Evolutionary conservation across 2,888 invertebrate species (phyloP).

Genomic region (Sesia apiformis): DNA sequence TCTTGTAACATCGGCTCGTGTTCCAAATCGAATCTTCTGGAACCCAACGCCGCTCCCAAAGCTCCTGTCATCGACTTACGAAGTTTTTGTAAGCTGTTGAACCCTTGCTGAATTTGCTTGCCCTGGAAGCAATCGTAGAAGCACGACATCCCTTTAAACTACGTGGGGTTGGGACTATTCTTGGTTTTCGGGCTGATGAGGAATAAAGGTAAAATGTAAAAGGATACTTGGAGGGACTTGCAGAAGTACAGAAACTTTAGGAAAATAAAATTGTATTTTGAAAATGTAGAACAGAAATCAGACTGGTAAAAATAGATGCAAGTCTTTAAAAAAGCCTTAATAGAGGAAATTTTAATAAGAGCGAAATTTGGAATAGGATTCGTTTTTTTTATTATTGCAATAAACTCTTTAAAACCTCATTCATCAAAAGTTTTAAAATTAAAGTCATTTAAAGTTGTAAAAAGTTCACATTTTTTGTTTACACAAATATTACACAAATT

Average conservation of each 20-base stretch:
- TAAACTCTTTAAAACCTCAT: too few species aligned
- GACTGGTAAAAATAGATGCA: background rate
- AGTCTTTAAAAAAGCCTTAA: background rate
- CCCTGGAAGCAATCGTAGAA: conserved; percentile 72
- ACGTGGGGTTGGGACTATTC: conserved; percentile 33
- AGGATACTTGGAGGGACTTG: background rate
- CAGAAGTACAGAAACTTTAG: too few species aligned
- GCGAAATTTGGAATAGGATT: too few species aligned
- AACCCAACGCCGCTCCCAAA: conserved; percentile 64
- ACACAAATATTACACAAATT: too few species aligned
- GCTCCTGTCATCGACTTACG: conserved; percentile 81
- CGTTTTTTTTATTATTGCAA: too few species aligned
- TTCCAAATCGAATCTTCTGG: conserved; percentile 63
- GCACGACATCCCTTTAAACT: conserved; percentile 72
- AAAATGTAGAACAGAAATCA: too few species aligned
- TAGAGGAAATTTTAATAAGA: too few species aligned
- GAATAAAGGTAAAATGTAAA: conserved; percentile 42
- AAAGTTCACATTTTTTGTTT: too few species aligned
- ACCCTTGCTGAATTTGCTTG: conserved; percentile 68
- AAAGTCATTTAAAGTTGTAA: too few species aligned
- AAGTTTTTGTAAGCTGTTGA: conserved; percentile 81
- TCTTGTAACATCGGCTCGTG: conserved; percentile 68
- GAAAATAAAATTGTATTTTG: too few species aligned
- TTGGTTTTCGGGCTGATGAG: conserved; percentile 39
- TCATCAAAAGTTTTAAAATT: too few species aligned